Percentiles rank a stretch among this genome's conserved stretches.
Evolutionary conservation across 1,140 invertebrate genomes (phyloP).

Genomic region (Orius insidiosus): DNA sequence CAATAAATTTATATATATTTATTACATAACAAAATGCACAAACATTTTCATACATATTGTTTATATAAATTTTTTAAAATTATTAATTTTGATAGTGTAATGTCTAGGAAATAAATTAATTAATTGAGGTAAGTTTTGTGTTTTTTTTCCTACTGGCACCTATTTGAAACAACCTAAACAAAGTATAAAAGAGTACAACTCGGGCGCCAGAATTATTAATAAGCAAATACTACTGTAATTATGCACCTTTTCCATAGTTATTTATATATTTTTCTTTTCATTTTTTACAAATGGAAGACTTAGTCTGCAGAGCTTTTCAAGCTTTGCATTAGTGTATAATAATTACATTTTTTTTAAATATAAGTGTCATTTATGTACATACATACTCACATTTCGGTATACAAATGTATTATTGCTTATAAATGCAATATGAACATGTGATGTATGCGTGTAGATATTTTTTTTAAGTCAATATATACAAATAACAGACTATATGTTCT

Average conservation of each 20-base stretch:
- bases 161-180: no score
- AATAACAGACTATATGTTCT: conserved; percentile 14
- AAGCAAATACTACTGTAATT: conserved; percentile 13
- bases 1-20: no score
- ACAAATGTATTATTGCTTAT: background rate
- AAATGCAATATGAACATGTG: background rate
- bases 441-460: conserved; percentile 6
- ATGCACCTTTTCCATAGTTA: no score
- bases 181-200: background rate
- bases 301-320: conserved; percentile 10
- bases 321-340: conserved; percentile 7
- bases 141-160: no score
- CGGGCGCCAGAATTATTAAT: conserved; percentile 8
- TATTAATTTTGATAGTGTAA: no score
- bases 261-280: conserved; percentile 9
- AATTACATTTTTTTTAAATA: background rate
- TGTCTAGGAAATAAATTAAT: no score
- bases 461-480: conserved; percentile 13
- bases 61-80: no score
- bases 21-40: no score
- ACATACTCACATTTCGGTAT: background rate
- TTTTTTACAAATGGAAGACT: conserved; percentile 15
- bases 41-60: no score
- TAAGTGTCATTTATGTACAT: conserved; percentile 3
- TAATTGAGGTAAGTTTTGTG: no score